phyloP scores from a whole-genome alignment of 2,797 vertebrate genomes.

The Taeniopygia guttata region DNA sequence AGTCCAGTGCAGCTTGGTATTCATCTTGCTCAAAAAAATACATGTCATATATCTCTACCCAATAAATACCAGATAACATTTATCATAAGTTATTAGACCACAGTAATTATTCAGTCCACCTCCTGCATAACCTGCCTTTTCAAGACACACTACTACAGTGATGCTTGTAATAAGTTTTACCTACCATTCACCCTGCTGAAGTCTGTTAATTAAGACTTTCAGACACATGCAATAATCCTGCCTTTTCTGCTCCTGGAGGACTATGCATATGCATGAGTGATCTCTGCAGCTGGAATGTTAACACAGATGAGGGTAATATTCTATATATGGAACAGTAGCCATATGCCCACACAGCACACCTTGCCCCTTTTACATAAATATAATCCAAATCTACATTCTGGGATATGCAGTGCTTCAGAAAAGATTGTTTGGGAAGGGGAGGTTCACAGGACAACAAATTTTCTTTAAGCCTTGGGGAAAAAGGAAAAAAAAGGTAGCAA shows the following conservation, averaged over 20 bases:
- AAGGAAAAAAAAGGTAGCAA: background rate
- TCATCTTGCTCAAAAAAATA: background rate
- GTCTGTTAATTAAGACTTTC: slow-evolving; percentile 54
- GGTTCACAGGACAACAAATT: background rate
- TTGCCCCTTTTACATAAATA: background rate
- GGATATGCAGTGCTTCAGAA: background rate
- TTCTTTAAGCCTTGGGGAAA: background rate
- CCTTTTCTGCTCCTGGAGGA: slow-evolving; percentile 21
- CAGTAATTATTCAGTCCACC: slow-evolving; percentile 1
- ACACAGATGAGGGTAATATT: slow-evolving; percentile 24
- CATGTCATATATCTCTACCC: background rate
- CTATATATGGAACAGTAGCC: slow-evolving; percentile 16
- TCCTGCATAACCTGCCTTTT: background rate
- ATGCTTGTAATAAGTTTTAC: slow-evolving; percentile 4
- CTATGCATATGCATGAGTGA: slow-evolving; percentile 35
- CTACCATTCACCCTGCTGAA: background rate
- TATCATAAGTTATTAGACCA: background rate
- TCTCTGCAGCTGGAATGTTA: slow-evolving; percentile 48
- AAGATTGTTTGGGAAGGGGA: background rate
- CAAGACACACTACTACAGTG: background rate
- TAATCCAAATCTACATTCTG: background rate
- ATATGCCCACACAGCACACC: slow-evolving; percentile 8
- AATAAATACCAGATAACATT: background rate
- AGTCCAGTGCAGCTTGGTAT: background rate
- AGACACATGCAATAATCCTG: slow-evolving; percentile 3